phyloP scores from a whole-genome alignment of 2,888 invertebrate genomes.

The Laothoe populi region DNA sequence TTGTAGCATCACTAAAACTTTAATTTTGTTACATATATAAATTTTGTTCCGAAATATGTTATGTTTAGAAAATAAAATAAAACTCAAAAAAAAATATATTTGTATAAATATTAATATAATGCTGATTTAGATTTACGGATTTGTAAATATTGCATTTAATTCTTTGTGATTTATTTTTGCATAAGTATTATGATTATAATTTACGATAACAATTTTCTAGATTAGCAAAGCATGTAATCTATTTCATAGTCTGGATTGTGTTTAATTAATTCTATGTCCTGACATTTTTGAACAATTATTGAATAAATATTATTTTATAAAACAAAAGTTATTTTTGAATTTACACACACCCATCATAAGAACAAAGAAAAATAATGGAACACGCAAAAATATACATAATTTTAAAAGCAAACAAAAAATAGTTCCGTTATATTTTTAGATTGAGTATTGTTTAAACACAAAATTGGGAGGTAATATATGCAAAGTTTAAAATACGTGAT shows the following conservation, averaged over 20 bases:
- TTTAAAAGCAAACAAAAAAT: neutral
- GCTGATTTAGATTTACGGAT: constrained; percentile 48
- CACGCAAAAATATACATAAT: neutral
- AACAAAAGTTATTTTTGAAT: constrained; percentile 35
- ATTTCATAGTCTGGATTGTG: constrained; percentile 73
- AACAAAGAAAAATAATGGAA: neutral
- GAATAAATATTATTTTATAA: constrained; percentile 78
- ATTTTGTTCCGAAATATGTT: constrained; percentile 57
- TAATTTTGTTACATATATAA: constrained; percentile 57
- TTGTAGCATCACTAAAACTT: constrained; percentile 41
- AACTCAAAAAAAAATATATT: constrained; percentile 43
- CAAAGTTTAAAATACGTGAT: neutral
- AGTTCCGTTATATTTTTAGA: too few relatives aligned
- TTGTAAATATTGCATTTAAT: constrained; percentile 82
- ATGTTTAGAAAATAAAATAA: constrained; percentile 61
- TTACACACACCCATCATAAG: neutral
- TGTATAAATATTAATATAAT: constrained; percentile 26
- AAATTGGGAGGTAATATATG: neutral
- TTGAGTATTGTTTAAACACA: neutral
- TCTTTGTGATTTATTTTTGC: constrained; percentile 73
- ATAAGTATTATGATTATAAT: constrained; percentile 56
- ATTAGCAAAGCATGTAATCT: constrained; percentile 73
- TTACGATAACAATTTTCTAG: constrained; percentile 53
- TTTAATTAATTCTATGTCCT: constrained; percentile 59
- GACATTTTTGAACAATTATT: constrained; percentile 59